Evolutionary conservation across 1,140 invertebrate species (phyloP).

Genomic region (Rhopalosiphum maidis): DNA sequence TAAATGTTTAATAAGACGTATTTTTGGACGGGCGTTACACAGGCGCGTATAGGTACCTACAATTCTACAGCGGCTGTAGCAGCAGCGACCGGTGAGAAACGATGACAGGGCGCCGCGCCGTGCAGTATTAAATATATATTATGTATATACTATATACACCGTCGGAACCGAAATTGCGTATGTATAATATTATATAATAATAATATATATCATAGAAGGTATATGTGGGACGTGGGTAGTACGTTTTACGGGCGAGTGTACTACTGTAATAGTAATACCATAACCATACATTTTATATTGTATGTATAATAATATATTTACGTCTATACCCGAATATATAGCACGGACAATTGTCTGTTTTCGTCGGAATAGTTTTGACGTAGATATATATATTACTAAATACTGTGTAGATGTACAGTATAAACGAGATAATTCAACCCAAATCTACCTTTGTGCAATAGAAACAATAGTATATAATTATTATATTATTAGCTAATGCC

Average conservation of each 20-base stretch:
- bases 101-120: neutral
- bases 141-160: neutral
- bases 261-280: neutral
- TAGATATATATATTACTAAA: neutral
- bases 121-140: slow-evolving; percentile 30
- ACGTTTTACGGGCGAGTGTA: neutral
- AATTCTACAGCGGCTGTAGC: too few species aligned
- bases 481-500: neutral
- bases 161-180: neutral
- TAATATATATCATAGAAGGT: neutral
- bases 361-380: neutral
- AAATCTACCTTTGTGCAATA: neutral
- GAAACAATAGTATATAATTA: neutral
- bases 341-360: neutral
- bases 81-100: neutral
- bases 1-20: slow-evolving; percentile 42
- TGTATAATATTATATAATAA: slow-evolving; percentile 5
- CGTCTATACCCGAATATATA: neutral
- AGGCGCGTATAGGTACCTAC: neutral
- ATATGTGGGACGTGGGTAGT: neutral
- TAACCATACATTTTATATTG: neutral
- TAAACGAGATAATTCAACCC: neutral
- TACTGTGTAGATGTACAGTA: neutral
- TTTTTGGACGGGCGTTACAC: neutral
- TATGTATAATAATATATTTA: neutral